phyloP scores from a whole-genome alignment of 2,113 vertebrate genomes.

The Seriola dumerili region DNA sequence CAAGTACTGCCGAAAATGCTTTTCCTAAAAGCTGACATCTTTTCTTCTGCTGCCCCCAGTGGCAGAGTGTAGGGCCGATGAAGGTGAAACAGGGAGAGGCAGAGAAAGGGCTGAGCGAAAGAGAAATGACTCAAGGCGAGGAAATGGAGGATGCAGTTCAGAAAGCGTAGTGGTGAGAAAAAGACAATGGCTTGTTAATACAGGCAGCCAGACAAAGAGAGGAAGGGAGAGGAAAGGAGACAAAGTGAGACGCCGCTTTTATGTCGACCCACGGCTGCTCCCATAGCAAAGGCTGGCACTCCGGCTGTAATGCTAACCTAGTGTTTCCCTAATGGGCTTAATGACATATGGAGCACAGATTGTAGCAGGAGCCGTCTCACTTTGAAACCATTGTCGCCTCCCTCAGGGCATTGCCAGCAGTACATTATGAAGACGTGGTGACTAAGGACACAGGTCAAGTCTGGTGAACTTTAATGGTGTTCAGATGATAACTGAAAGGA shows the following conservation, averaged over 20 bases:
- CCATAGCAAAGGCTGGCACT: conserved; percentile 44
- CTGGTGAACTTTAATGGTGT: conserved; percentile 39
- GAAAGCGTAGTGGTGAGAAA: conserved; percentile 51
- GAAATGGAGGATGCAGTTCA: conserved; percentile 66
- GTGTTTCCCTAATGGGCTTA: conserved; percentile 73
- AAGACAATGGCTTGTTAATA: conserved; percentile 69
- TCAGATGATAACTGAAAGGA: conserved; percentile 25
- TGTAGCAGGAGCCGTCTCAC: conserved; percentile 61
- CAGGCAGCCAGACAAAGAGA: conserved; percentile 56
- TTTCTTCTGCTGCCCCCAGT: conserved; percentile 67
- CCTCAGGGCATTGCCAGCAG: conserved; percentile 67
- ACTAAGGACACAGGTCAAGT: conserved; percentile 50
- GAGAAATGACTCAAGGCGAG: conserved; percentile 64
- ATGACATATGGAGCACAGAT: conserved; percentile 81
- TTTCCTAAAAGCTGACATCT: conserved; percentile 33
- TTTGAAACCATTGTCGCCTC: conserved; percentile 77
- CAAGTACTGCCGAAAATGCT: conserved; percentile 6
- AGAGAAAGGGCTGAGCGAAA: conserved; percentile 45
- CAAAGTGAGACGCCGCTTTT: conserved; percentile 59
- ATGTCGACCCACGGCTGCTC: conserved; percentile 56
- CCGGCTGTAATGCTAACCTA: conserved; percentile 66
- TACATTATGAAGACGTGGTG: conserved; percentile 41
- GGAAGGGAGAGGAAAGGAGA: conserved; percentile 68
- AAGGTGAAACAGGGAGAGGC: conserved; percentile 51
- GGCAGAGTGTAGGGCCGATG: conserved; percentile 21